phyloP scores from a whole-genome alignment of 1,140 invertebrate species.

The Thaumetopoea pityocampa region DNA sequence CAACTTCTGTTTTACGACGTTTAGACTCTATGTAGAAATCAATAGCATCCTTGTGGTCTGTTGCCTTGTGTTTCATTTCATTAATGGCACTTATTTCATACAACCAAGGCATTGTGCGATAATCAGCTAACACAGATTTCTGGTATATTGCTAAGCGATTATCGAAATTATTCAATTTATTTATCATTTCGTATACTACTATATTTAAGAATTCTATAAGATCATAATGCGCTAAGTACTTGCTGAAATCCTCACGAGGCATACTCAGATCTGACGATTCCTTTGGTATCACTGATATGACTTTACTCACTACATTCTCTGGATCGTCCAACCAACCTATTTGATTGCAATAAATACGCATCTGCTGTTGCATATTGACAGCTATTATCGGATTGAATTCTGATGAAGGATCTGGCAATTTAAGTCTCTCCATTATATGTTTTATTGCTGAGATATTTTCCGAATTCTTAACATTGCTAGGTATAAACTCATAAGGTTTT shows the following conservation, averaged over 20 bases:
- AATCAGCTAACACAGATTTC: slow-evolving; percentile 49
- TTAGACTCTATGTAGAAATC: slow-evolving; percentile 56
- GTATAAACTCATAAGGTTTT: slow-evolving; percentile 68
- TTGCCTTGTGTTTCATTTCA: slow-evolving; percentile 46
- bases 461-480: slow-evolving; percentile 47
- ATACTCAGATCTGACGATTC: slow-evolving; percentile 40
- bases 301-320: slow-evolving; percentile 61
- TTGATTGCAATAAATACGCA: slow-evolving; percentile 60
- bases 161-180: slow-evolving; percentile 50
- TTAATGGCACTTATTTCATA: slow-evolving; percentile 43
- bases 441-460: slow-evolving; percentile 52
- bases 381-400: slow-evolving; percentile 39
- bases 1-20: slow-evolving; percentile 48
- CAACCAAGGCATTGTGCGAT: slow-evolving; percentile 59
- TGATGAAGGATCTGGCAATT: slow-evolving; percentile 39
- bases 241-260: slow-evolving; percentile 38
- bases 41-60: slow-evolving; percentile 52
- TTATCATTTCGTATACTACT: slow-evolving; percentile 70
- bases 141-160: slow-evolving; percentile 61
- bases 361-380: slow-evolving; percentile 48
- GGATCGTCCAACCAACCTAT: slow-evolving; percentile 65
- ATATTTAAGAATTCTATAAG: slow-evolving; percentile 65
- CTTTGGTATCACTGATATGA: slow-evolving; percentile 54
- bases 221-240: slow-evolving; percentile 52
- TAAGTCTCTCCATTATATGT: slow-evolving; percentile 55